Evolutionary conservation across 1,140 invertebrate genomes (phyloP).

Genomic region (Heliconius himera): DNA sequence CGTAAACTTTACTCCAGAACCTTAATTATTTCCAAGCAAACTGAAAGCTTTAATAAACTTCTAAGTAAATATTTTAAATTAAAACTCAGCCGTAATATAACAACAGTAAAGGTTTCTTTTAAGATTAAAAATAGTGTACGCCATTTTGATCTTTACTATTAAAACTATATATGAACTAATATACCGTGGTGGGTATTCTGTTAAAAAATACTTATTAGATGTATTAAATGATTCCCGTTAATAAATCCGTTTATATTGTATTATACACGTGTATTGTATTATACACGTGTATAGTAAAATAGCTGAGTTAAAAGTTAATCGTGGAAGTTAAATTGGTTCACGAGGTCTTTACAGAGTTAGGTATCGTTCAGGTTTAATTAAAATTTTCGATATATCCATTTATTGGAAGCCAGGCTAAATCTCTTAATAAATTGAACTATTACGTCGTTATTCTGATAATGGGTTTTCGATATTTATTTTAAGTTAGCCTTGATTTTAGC

Average conservation of each 20-base stretch:
- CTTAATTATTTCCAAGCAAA: constrained; percentile 11
- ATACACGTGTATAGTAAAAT: constrained; percentile 11
- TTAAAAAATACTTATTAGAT: background rate
- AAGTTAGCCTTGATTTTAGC: background rate
- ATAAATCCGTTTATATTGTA: background rate
- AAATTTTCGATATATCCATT: constrained; percentile 20
- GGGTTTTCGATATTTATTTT: background rate
- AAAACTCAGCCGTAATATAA: constrained; percentile 11
- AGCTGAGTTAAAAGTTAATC: constrained; percentile 34
- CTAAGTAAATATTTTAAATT: constrained; percentile 7
- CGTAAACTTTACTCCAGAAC: background rate
- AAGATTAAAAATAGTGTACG: background rate
- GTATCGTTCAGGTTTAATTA: constrained; percentile 38
- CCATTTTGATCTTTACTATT: background rate
- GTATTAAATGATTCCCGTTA: background rate
- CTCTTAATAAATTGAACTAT: constrained; percentile 20
- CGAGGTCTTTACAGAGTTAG: constrained; percentile 20
- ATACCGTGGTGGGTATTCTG: background rate
- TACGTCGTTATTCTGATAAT: constrained; percentile 5
- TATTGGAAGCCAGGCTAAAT: constrained; percentile 21
- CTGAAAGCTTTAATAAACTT: constrained; percentile 1
- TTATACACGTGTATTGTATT: too few relatives aligned
- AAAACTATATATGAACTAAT: background rate
- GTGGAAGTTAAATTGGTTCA: constrained; percentile 38
- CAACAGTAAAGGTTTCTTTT: background rate